Conservation (phyloP, 1,140 invertebrate genomes). For the Megalopta genalis region DNA sequence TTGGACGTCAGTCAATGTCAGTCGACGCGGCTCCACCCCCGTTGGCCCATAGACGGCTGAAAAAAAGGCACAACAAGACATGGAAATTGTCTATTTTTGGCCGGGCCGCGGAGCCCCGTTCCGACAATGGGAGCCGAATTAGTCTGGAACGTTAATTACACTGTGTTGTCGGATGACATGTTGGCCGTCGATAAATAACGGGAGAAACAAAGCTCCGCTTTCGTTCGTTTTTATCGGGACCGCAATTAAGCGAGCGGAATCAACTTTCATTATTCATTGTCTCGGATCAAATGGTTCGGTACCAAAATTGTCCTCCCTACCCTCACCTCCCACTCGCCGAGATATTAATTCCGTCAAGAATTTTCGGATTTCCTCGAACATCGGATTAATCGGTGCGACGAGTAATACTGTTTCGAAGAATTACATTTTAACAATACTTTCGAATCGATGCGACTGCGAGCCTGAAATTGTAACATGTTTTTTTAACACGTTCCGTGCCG, state of each 20-base stretch:
- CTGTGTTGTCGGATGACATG: slow-evolving; percentile 43
- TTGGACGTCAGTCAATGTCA: slow-evolving; percentile 73
- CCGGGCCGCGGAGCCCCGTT: slow-evolving; percentile 25
- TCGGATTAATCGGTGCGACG: neutral
- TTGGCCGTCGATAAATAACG: slow-evolving; percentile 44
- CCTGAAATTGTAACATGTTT: neutral
- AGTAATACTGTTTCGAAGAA: neutral
- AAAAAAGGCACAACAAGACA: slow-evolving; percentile 56
- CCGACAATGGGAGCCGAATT: slow-evolving; percentile 52
- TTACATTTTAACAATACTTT: neutral
- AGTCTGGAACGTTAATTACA: slow-evolving; percentile 59
- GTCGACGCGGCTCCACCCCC: slow-evolving; percentile 48
- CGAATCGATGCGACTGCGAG: neutral
- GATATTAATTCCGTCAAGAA: neutral
- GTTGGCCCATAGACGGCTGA: slow-evolving; percentile 25
- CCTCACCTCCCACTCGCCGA: too few species aligned
- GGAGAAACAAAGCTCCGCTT: slow-evolving; percentile 11
- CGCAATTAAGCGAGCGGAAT: slow-evolving; percentile 16
- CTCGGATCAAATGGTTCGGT: neutral
- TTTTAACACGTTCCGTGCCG: neutral
- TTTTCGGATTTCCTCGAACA: neutral
- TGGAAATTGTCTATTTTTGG: slow-evolving; percentile 61
- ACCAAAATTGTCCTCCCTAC: neutral
- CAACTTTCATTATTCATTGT: neutral
- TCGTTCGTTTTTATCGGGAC: slow-evolving; percentile 12